Conservation (phyloP, 2,797 vertebrate genomes). For the Characodon lateralis region DNA sequence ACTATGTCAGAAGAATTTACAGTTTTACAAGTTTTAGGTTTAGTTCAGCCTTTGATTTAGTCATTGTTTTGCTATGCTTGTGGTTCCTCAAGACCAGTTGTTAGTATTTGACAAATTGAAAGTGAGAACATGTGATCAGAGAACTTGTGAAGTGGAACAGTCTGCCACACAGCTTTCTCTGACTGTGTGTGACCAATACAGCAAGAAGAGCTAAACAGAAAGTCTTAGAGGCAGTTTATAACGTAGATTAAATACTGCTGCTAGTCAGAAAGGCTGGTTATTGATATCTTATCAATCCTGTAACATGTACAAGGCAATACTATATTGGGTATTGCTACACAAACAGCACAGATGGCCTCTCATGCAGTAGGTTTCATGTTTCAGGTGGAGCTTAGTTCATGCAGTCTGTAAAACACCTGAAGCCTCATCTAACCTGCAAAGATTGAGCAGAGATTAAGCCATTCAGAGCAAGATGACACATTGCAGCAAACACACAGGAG, state of each 20-base stretch:
- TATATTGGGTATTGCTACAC: no score
- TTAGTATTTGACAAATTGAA: not conserved
- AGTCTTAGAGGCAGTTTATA: not conserved
- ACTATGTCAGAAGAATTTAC: not conserved
- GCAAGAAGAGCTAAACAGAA: not conserved
- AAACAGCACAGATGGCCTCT: not conserved
- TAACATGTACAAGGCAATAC: no score
- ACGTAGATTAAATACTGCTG: not conserved
- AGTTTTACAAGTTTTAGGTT: not conserved
- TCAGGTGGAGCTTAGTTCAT: constrained; percentile 26
- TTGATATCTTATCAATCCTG: not conserved
- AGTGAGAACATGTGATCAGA: not conserved
- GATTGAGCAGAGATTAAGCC: constrained; percentile 15
- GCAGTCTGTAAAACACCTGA: constrained; percentile 12
- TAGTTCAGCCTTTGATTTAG: not conserved
- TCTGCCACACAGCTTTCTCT: not conserved
- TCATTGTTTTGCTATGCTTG: not conserved
- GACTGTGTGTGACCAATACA: not conserved
- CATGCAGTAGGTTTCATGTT: constrained; percentile 1
- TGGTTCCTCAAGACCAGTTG: not conserved
- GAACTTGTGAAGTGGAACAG: not conserved
- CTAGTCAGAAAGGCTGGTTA: not conserved
- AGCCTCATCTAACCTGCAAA: constrained; percentile 28
- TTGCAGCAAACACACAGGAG: constrained; percentile 20
- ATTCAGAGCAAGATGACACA: constrained; percentile 20